These are phyloP conservation scores for Salarias fasciatus DNA, from an alignment of 2,797 vertebrate species.

Conservation along the genomic window DNA sequence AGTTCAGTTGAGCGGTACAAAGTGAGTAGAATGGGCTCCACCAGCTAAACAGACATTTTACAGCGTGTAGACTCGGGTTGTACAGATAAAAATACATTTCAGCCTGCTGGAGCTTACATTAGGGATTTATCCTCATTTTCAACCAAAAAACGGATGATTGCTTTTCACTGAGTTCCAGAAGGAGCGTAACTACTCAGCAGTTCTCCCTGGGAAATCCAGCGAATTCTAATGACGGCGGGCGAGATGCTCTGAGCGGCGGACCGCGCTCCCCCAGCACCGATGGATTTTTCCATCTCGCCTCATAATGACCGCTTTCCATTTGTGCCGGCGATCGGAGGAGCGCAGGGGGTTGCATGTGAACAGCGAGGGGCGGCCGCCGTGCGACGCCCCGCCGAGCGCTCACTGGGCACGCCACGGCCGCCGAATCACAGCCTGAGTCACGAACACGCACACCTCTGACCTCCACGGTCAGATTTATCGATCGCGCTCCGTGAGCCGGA, in stretches of 20 bases:
- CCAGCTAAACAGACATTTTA: constrained; percentile 20
- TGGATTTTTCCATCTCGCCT: constrained; percentile 76
- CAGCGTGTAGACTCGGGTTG: constrained; percentile 19
- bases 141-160: constrained; percentile 44
- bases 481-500: background rate
- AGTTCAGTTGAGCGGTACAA: constrained; percentile 31
- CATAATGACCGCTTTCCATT: constrained; percentile 71
- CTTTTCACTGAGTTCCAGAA: constrained; percentile 54
- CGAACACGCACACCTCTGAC: constrained; percentile 7
- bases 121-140: constrained; percentile 48
- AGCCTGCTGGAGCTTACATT: constrained; percentile 27
- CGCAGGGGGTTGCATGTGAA: constrained; percentile 24
- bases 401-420: constrained; percentile 8
- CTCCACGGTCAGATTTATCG: background rate
- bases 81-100: constrained; percentile 28
- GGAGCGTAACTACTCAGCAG: constrained; percentile 26
- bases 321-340: constrained; percentile 51
- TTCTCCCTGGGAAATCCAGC: constrained; percentile 32
- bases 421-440: constrained; percentile 22
- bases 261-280: constrained; percentile 52
- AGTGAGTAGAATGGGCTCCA: constrained; percentile 17
- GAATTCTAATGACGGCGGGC: constrained; percentile 37
- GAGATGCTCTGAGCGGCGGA: constrained; percentile 52
- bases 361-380: constrained; percentile 21
- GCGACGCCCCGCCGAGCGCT: constrained; percentile 32